Base-by-base conservation (phyloP, 2,113 vertebrate genomes). In the Suricata suricatta region DNA sequence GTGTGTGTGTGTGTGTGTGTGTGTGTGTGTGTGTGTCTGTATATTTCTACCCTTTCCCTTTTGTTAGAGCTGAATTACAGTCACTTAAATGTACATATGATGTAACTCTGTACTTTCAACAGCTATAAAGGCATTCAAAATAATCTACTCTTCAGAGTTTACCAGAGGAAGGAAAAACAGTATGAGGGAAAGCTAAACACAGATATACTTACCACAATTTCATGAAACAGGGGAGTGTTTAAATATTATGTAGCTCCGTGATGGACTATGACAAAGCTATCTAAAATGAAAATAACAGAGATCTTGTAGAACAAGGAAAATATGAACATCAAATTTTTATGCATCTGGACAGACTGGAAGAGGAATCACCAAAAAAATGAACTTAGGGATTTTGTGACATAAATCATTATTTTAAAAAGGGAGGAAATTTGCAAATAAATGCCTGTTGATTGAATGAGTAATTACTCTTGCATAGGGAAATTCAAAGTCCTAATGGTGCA, bases 301-400 rank as follows among this genome's bases (percentile, higher is more conserved):
- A 96, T 92, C 84, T 87, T 38, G 11, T 72, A 96, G 93, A 94
- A 50, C 84, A 76, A 85, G 60, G 50, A 84, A 96, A 93, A 84
- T 92, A 76, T 52, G 64, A 96, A 69, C 68, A 82, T 47, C 35
- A 88, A 54, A 84, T 80, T 0, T 90, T 16, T 16, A 71, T 21
- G 52, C 41, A 33, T 64, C 21, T 81, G 72, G 31, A 95, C 64
- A 57, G 35, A 41, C 3, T 57, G 25, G 50, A 79, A 77, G 60
- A 64, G 25, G 66, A 57, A 17, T 81, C 33, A 63, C 33, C 57
- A 31, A 38, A 41, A 90, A 63, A 85, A 69, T 54, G 60, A 66
- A 86, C 84, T 38, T 7, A 16, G 23, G 33, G 7, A 77, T 95
- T 90, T 50, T 52, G 27, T 81, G 92, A 94, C 38, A 88, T 14